Evolutionary conservation across 2,113 vertebrate species (phyloP).

Genomic region (Corythoichthys haematopterus): DNA sequence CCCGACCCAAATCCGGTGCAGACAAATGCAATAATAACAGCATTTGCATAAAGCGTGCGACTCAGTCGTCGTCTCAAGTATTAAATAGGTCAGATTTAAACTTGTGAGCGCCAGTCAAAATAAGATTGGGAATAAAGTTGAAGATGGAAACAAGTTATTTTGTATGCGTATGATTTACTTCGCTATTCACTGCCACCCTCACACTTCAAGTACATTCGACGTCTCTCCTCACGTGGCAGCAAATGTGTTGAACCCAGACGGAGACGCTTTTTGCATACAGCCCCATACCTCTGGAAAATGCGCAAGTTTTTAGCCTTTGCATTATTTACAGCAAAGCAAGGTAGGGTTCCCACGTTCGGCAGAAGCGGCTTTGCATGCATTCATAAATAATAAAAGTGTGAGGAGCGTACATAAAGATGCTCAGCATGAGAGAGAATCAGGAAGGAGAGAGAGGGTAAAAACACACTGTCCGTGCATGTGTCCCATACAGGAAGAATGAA

Average conservation of each 20-base stretch:
- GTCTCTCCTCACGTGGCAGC: no score
- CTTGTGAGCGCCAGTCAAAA: conserved; percentile 25
- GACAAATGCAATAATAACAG: conserved; percentile 9
- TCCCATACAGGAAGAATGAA: conserved; percentile 41
- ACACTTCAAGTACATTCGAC: no score
- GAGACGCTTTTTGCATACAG: neutral
- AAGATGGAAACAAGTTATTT: neutral
- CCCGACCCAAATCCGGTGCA: conserved; percentile 27
- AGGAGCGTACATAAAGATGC: conserved; percentile 40
- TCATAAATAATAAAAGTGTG: conserved; percentile 71
- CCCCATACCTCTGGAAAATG: conserved; percentile 38
- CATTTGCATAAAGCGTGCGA: conserved; percentile 12
- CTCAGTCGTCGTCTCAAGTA: conserved; percentile 2
- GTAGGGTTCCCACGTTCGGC: conserved; percentile 59
- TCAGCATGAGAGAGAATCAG: conserved; percentile 39
- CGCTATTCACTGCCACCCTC: no score
- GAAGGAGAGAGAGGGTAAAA: conserved; percentile 41
- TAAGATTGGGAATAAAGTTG: conserved; percentile 23
- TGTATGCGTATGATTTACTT: neutral
- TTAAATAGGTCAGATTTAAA: conserved; percentile 42
- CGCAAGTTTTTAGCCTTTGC: conserved; percentile 50
- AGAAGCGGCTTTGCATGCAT: conserved; percentile 67
- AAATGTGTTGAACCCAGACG: no score
- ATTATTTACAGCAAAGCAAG: conserved; percentile 71
- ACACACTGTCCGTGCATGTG: conserved; percentile 29